Evolutionary conservation across 1,140 invertebrate genomes (phyloP), one percentile per base, ranked within the genome.

Genomic region (Bombus affinis): DNA sequence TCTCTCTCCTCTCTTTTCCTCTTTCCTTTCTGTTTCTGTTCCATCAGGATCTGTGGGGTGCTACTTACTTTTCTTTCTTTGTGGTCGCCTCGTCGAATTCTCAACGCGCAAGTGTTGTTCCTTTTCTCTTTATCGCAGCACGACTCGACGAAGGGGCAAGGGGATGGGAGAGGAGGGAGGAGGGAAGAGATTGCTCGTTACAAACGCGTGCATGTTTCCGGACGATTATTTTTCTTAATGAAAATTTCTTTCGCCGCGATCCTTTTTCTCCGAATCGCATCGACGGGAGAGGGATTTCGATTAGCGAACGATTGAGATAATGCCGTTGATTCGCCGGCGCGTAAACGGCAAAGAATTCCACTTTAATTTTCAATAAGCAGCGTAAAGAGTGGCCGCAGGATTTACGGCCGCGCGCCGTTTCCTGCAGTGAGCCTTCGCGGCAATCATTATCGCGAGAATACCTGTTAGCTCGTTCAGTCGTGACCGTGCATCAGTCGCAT

Each of bases 401-500:
- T 86, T 89, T 89, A 79, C 68, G 76, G 57, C 86, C 47, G 44
- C 62, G 68, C 74, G 68, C 42, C 89, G 74, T 70, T 68, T 59
- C 59, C 73, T 73, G 37, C 28, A 25, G 65, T 37, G 37, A 65
- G 78, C 59, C 59, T 57, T 71, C 80, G 57, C 86, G 77, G 78
- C 78, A 82, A 87, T 89, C 88, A 90, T 89, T 87, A 89, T 47
- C 89, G 80, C 77, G 83, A 80, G 81, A 71, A 87, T 88, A 88
- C 89, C 86, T 87, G 83, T 90, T 76, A 59, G 44, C 62, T 74
- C 75, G 81, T 74, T 83, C 89, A 73, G 71, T 86, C 83, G 86
- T 76, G 88, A 74, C 88, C 88, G 81, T 84, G 83, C 88, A 91
- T 91, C 88, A 88, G 86, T 91, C 90, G 81, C 65, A 8, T 78